These are phyloP conservation scores for Lacerta bilineata DNA, from an alignment of 2,797 vertebrate species.

Conservation along the genomic window DNA sequence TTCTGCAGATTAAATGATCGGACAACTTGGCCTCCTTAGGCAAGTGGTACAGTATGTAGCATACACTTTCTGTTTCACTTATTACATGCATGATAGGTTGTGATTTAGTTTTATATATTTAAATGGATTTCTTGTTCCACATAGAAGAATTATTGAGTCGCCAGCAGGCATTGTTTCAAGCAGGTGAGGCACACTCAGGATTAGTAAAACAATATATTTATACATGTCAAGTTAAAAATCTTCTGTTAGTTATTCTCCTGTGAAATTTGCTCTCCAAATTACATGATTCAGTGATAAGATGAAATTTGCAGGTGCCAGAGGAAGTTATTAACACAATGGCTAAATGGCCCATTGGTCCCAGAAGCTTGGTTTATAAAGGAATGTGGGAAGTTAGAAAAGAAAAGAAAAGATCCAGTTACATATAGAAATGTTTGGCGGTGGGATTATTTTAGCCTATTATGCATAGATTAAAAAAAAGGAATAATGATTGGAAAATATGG, in stretches of 20 bases:
- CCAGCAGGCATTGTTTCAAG: conserved; percentile 32
- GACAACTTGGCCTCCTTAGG: conserved; percentile 18
- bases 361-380: conserved; percentile 14
- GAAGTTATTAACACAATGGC: conserved; percentile 30
- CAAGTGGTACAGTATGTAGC: not conserved
- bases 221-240: conserved; percentile 36
- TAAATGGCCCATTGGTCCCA: conserved; percentile 19
- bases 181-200: conserved; percentile 36
- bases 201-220: conserved; percentile 40
- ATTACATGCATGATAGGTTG: conserved; percentile 20
- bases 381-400: not conserved
- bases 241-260: conserved; percentile 37
- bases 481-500: not conserved
- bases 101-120: conserved; percentile 34
- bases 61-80: conserved; percentile 19
- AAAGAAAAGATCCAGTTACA: not conserved
- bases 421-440: not conserved
- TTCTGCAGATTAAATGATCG: conserved; percentile 10
- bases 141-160: conserved; percentile 45
- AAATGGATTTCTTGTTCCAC: conserved; percentile 37
- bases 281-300: conserved; percentile 30
- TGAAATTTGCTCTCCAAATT: conserved; percentile 36
- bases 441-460: conserved; percentile 6
- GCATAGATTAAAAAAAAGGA: not conserved
- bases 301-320: conserved; percentile 28